Evolutionary conservation across 2,888 invertebrate species (phyloP).

Genomic region (Chloroclystis v-ata): DNA sequence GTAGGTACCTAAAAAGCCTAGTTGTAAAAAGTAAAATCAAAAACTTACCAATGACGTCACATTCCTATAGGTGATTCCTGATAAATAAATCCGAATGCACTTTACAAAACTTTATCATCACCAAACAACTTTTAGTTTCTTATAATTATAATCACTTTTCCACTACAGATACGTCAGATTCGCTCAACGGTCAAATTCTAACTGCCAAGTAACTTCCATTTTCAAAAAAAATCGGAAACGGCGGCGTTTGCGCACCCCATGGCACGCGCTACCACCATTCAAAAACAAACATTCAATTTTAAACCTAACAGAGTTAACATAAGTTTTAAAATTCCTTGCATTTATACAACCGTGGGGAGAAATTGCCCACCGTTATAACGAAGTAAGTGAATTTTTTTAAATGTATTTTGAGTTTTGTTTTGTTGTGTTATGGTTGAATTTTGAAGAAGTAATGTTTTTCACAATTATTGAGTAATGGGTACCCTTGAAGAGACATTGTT

Average conservation of each 20-base stretch:
- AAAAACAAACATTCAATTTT: constrained; percentile 6
- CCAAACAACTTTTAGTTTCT: too few species aligned
- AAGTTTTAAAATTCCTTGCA: constrained; percentile 8
- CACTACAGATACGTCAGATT: constrained; percentile 33
- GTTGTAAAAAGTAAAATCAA: too few species aligned
- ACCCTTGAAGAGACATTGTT: background rate
- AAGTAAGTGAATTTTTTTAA: background rate
- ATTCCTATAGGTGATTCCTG: too few species aligned
- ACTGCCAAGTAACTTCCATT: constrained; percentile 54
- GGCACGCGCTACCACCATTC: constrained; percentile 59
- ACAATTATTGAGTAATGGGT: too few species aligned
- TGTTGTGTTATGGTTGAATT: background rate
- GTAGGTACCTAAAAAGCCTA: too few species aligned
- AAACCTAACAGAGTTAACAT: background rate
- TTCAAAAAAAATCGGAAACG: constrained; percentile 61
- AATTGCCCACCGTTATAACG: constrained; percentile 1
- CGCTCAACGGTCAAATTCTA: constrained; percentile 55
- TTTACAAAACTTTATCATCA: too few species aligned
- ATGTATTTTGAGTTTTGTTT: too few species aligned
- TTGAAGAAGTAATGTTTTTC: background rate
- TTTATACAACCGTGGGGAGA: background rate
- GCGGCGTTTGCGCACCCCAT: constrained; percentile 71
- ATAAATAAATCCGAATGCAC: too few species aligned
- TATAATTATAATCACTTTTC: too few species aligned
- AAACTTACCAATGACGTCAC: too few species aligned